Base-by-base conservation (phyloP, 2,113 vertebrate species). In the Hoplias malabaricus region DNA sequence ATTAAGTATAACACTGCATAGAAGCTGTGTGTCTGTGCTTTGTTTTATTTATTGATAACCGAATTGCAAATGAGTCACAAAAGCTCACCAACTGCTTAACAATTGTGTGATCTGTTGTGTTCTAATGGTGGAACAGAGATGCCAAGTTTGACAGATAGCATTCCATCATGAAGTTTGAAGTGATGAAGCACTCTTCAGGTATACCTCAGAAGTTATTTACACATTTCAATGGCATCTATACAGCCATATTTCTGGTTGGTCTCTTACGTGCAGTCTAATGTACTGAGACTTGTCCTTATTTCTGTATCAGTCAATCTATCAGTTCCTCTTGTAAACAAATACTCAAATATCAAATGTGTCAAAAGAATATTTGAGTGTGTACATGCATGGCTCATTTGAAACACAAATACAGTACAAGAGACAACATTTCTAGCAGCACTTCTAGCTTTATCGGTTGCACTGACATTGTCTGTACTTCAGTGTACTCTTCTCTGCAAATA, bases 11-110 rank as follows among this genome's bases (percentile, higher is more conserved):
- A 27, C 31, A 62, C 12, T 77, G 23, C 1, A 34, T 46, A 36
- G 46, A 63, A 75, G 63, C 59, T 79, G 72, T 66, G 19, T 57
- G 9, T 34, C 31, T 68, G 65, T 9, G 75, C 65, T 69, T 66
- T 25, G 38, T 54, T 25, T 76, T 77, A 83, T 83, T 80, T 83
- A 80, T 83, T 80, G 50, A 61, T 72, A 34, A 56, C 40, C 50
- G 50, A 77, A 31, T 21, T 65, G 3, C 46, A 50, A 7, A n/a
- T 8, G 29, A 33, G 68, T 68, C 54, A 29, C 62, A 33, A 14
- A 65, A 11, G 68, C 43, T 65, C 27, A 43, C 59, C 29, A 21
- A 68, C 57, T 73, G 54, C 76, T 65, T 70, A 46, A 27, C 36
- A 21, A 57, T 63, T 19, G 42, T 50, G 40, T 23, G 54, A n/a